Evolutionary conservation across 2,888 invertebrate species (phyloP).

Genomic region (Gymnosoma rotundatum): DNA sequence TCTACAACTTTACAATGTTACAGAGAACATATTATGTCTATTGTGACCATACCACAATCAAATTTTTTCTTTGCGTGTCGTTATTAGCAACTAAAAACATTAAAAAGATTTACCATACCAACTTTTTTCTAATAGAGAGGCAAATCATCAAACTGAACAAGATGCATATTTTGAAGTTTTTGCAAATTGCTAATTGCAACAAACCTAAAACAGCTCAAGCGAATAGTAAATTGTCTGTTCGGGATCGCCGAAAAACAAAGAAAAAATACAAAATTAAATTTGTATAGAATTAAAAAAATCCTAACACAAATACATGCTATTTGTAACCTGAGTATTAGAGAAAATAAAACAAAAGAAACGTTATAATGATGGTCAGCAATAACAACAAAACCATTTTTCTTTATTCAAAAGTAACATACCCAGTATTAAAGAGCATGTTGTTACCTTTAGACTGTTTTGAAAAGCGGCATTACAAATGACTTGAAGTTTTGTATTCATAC

Average conservation of each 20-base stretch:
- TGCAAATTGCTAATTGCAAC: too few species aligned
- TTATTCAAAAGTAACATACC: background rate
- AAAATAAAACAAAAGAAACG: constrained; percentile 10
- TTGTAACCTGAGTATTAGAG: background rate
- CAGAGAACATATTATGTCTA: too few species aligned
- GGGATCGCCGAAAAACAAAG: background rate
- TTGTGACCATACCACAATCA: too few species aligned
- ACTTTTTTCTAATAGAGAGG: too few species aligned
- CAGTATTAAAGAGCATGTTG: constrained; percentile 1
- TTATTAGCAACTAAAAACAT: too few species aligned
- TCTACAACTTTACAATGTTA: too few species aligned
- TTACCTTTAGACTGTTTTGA: constrained; percentile 27
- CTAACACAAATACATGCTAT: constrained; percentile 10
- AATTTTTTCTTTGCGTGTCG: too few species aligned
- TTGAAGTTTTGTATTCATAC: background rate
- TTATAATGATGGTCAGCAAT: constrained; percentile 32
- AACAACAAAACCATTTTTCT: background rate
- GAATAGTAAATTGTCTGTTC: too few species aligned
- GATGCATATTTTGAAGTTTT: too few species aligned
- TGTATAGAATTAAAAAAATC: background rate
- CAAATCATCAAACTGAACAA: too few species aligned
- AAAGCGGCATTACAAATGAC: constrained; percentile 11
- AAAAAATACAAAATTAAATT: background rate
- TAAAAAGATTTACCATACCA: too few species aligned
- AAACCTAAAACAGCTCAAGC: too few species aligned